A percentile compares a stretch with the other conserved stretches of the same genome.
Conservation (phyloP, 2,797 vertebrate species). For the Esox masquinongy region DNA sequence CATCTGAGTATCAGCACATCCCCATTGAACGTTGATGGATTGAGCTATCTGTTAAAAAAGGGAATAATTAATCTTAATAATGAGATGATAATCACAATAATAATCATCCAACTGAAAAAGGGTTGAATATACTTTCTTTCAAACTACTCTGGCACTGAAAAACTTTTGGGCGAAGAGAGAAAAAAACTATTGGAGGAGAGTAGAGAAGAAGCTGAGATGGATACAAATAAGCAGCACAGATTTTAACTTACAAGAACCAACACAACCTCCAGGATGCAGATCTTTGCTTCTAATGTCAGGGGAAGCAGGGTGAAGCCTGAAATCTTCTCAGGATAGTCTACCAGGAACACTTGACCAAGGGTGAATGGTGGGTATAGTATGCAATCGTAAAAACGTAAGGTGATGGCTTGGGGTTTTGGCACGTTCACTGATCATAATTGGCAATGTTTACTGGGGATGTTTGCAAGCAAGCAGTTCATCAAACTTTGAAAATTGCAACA, state of each 20-base stretch:
- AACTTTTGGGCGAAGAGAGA: background rate
- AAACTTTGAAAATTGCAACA: constrained; percentile 45
- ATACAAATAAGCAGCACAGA: constrained; percentile 9
- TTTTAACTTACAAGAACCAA: constrained; percentile 77
- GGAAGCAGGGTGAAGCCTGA: constrained; percentile 67
- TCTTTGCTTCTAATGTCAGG: constrained; percentile 51
- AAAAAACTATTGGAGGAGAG: background rate
- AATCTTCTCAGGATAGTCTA: constrained; percentile 75
- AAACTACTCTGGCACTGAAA: constrained; percentile 6
- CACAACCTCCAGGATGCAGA: constrained; percentile 59
- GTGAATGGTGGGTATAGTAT: constrained; percentile 23
- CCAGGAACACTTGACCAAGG: constrained; percentile 65
- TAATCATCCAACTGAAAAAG: background rate
- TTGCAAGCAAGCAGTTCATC: constrained; percentile 36
- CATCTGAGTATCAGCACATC: constrained; percentile 43
- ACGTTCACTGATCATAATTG: constrained; percentile 49
- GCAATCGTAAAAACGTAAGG: constrained; percentile 50
- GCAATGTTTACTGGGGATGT: constrained; percentile 35
- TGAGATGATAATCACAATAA: background rate
- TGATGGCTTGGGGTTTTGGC: constrained; percentile 42
- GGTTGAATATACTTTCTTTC: background rate
- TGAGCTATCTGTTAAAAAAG: constrained; percentile 60
- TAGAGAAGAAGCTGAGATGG: constrained; percentile 29
- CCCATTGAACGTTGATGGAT: constrained; percentile 43
- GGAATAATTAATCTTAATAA: constrained; percentile 7